phyloP scores from a whole-genome alignment of 2,113 vertebrate species.

The Anser cygnoides region DNA sequence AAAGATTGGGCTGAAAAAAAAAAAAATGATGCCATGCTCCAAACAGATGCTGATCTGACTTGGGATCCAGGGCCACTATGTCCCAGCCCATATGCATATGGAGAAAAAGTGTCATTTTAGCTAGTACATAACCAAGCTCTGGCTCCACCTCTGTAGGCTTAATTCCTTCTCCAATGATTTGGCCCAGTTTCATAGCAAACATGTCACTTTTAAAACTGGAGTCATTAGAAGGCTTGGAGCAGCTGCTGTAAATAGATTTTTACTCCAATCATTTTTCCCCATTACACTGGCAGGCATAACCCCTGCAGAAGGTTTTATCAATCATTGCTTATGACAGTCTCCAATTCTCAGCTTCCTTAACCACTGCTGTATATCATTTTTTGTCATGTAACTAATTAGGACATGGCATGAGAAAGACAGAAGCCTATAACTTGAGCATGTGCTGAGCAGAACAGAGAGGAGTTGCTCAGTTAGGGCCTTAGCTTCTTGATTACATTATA shows the following conservation, averaged over 20 bases:
- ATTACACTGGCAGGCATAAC: not conserved
- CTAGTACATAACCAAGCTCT: not conserved
- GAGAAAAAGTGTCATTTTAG: not conserved
- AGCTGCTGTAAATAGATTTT: slow-evolving; percentile 23
- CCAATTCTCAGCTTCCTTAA: slow-evolving; percentile 13
- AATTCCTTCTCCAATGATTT: not conserved
- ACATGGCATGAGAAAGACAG: not conserved
- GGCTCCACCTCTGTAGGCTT: not conserved
- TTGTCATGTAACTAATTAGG: slow-evolving; percentile 12
- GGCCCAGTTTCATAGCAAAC: not conserved
- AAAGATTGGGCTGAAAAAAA: not conserved
- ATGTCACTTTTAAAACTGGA: not conserved
- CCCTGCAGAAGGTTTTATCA: not conserved
- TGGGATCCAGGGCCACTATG: not conserved
- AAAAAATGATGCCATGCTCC: not conserved
- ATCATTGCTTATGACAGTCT: not conserved
- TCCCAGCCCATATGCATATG: not conserved
- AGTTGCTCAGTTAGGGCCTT: not conserved
- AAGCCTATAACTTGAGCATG: not conserved
- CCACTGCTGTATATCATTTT: not conserved
- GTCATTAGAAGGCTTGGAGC: not conserved
- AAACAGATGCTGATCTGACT: not conserved
- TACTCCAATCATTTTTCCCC: not conserved
- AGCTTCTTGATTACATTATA: not conserved
- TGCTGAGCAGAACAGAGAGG: not conserved